Conservation (phyloP, 1,140 invertebrate species). For the Adoxophyes honmai region DNA sequence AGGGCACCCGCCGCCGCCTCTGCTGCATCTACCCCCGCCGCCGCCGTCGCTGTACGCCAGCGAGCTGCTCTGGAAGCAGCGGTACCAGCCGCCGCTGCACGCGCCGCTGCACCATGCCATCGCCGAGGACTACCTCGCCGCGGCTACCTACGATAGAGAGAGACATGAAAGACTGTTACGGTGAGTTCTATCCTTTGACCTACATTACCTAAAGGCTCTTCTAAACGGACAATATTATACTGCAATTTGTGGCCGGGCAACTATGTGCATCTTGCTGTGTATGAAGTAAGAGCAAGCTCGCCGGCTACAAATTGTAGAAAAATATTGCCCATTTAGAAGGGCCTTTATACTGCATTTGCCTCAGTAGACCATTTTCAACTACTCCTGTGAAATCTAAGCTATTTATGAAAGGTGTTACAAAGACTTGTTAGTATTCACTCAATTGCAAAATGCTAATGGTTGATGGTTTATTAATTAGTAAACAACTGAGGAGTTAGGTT, state of each 20-base stretch:
- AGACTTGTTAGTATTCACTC: too few relatives aligned
- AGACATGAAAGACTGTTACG: slow-evolving; percentile 75
- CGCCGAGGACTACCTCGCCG: slow-evolving; percentile 72
- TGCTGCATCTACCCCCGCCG: slow-evolving; percentile 65
- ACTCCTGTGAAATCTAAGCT: too few relatives aligned
- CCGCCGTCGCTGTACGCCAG: slow-evolving; percentile 57
- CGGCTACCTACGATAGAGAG: slow-evolving; percentile 72
- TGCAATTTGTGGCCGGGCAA: too few relatives aligned
- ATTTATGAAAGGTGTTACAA: too few relatives aligned
- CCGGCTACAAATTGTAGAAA: too few relatives aligned
- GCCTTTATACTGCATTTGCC: too few relatives aligned
- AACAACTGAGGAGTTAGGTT: background rate
- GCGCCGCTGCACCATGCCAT: slow-evolving; percentile 62
- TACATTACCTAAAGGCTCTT: too few relatives aligned
- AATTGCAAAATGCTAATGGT: background rate
- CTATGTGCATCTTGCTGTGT: too few relatives aligned
- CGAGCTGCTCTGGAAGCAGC: slow-evolving; percentile 69
- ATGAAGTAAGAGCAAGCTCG: too few relatives aligned
- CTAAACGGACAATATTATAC: too few relatives aligned
- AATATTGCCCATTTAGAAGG: too few relatives aligned
- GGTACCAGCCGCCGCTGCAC: slow-evolving; percentile 66
- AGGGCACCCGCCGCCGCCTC: slow-evolving; percentile 56
- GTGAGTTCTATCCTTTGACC: slow-evolving; percentile 52
- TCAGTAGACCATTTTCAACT: too few relatives aligned
- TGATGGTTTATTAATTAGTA: background rate